These are phyloP conservation scores for Drosophila monieri DNA, from an alignment of 2,888 invertebrate species.

Conservation along the genomic window DNA sequence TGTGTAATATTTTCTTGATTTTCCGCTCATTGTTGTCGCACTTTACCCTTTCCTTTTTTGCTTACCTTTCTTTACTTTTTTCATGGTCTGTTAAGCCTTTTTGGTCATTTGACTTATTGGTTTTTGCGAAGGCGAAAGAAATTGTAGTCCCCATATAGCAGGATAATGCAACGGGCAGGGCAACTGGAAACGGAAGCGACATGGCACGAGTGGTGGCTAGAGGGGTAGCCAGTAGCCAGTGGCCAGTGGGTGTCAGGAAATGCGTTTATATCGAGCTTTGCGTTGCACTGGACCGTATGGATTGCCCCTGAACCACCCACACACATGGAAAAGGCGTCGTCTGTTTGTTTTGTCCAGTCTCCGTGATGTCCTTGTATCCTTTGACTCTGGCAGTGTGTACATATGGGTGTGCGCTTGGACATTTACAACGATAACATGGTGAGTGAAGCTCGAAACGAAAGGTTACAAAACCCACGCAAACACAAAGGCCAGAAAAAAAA, in stretches of 20 bases:
- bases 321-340: constrained; percentile 36
- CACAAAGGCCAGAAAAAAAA: not conserved
- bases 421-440: constrained; percentile 55
- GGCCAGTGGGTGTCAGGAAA: constrained; percentile 45
- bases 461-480: constrained; percentile 32
- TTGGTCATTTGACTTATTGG: constrained; percentile 70
- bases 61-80: constrained; percentile 61
- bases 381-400: constrained; percentile 44
- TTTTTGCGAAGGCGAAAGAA: constrained; percentile 41
- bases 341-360: constrained; percentile 64
- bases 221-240: constrained; percentile 31
- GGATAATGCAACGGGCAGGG: constrained; percentile 49
- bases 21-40: constrained; percentile 34
- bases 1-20: constrained; percentile 39
- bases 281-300: constrained; percentile 55
- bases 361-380: constrained; percentile 37
- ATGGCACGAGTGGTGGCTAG: not conserved
- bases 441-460: constrained; percentile 21
- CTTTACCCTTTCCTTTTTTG: constrained; percentile 40
- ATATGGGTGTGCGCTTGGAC: constrained; percentile 12
- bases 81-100: constrained; percentile 74
- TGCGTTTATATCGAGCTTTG: constrained; percentile 56
- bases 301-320: constrained; percentile 31
- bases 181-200: not conserved
- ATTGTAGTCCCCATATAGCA: constrained; percentile 12